These are phyloP conservation scores for Damaliscus lunatus DNA, from an alignment of 2,113 vertebrate species.

Conservation along the genomic window DNA sequence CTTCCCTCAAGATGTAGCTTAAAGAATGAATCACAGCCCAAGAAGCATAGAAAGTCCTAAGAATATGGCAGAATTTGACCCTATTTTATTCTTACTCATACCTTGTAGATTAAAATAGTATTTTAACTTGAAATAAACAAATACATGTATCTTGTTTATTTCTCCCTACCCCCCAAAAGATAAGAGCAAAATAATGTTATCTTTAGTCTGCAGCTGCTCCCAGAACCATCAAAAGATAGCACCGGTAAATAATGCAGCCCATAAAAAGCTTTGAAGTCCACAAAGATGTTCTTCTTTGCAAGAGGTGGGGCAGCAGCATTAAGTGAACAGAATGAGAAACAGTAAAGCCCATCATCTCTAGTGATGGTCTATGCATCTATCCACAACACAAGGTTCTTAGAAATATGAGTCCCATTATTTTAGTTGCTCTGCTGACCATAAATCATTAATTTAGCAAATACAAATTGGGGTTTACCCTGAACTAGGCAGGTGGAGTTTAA, in stretches of 20 bases:
- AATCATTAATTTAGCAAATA: conserved; percentile 38
- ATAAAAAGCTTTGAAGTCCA: conserved; percentile 25
- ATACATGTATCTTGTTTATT: conserved; percentile 17
- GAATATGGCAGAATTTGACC: not conserved
- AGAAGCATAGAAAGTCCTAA: not conserved
- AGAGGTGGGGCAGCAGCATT: not conserved
- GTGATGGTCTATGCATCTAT: not conserved
- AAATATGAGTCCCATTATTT: conserved; percentile 45
- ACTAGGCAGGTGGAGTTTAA: not conserved
- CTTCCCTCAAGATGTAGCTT: not conserved
- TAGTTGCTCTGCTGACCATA: not conserved
- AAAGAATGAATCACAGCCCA: not conserved
- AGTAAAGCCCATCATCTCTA: not conserved
- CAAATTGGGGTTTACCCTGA: not conserved
- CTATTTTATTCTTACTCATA: not conserved
- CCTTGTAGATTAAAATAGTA: conserved; percentile 44
- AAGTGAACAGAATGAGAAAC: not conserved
- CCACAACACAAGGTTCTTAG: not conserved
- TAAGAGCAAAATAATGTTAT: conserved; percentile 66
- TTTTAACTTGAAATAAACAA: conserved; percentile 60
- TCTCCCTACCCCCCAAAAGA: not conserved
- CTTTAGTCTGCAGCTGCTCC: conserved; percentile 49
- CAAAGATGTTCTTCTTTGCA: not conserved
- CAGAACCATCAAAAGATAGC: not conserved
- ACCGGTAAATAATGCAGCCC: not conserved